Conservation (phyloP, 2,113 vertebrate genomes). For the Corapipo altera region DNA sequence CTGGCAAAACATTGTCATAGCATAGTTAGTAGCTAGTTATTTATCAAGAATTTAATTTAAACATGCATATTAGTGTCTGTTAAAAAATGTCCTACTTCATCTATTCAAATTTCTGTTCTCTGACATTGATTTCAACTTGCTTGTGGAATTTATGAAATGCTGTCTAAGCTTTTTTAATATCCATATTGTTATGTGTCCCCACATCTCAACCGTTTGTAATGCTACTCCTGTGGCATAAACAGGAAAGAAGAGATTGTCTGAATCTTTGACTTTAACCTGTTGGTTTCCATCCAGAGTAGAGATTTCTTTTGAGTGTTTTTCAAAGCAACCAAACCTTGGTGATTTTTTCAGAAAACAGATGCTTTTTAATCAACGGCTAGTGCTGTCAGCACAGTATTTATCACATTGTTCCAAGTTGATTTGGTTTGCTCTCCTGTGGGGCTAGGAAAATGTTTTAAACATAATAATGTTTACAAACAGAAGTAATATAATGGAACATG, state of each 20-base stretch:
- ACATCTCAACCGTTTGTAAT: background rate
- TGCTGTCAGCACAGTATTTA: background rate
- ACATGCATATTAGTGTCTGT: background rate
- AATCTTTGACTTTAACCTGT: background rate
- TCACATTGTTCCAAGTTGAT: background rate
- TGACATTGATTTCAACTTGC: background rate
- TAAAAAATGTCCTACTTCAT: background rate
- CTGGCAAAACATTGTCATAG: background rate
- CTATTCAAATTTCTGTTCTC: background rate
- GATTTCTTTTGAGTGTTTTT: background rate
- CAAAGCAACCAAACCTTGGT: background rate
- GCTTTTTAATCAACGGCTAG: background rate
- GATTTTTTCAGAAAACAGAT: slow-evolving; percentile 2
- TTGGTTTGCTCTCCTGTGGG: background rate
- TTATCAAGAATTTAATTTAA: background rate
- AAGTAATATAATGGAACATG: background rate
- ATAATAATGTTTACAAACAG: background rate
- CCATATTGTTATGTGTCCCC: background rate
- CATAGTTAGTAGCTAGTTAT: background rate
- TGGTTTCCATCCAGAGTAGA: background rate
- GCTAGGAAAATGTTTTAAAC: background rate
- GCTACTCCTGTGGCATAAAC: background rate
- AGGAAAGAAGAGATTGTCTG: background rate
- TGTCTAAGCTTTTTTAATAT: background rate
- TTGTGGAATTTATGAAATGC: background rate